phyloP scores from a whole-genome alignment of 2,113 vertebrate species.

The Nematolebias whitei region DNA sequence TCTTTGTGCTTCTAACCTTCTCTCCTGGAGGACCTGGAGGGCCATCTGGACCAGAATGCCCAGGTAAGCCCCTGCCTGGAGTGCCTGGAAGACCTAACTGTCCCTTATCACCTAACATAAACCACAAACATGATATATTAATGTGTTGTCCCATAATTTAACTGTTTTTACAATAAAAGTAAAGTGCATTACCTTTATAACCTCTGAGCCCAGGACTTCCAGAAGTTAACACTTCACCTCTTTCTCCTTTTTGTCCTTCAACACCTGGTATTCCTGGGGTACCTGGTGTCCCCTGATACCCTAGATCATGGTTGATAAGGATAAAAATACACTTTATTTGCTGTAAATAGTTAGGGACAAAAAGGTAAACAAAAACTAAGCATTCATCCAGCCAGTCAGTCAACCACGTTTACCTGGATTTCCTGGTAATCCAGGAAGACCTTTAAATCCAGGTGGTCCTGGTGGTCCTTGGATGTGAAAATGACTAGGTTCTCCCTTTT shows the following conservation, averaged over 20 bases:
- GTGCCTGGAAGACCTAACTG: constrained; percentile 45
- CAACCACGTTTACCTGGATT: constrained; percentile 41
- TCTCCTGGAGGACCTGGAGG: constrained; percentile 57
- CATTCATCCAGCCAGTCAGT: not conserved
- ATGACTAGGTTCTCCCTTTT: constrained; percentile 62
- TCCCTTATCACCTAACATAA: constrained; percentile 66
- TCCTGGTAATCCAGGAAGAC: constrained; percentile 51
- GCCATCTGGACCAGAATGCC: constrained; percentile 58
- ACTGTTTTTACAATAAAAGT: not conserved
- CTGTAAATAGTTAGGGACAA: no score
- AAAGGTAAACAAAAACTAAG: not conserved
- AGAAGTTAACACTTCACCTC: constrained; percentile 5
- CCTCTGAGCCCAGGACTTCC: constrained; percentile 39
- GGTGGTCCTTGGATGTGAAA: constrained; percentile 10
- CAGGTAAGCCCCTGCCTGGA: constrained; percentile 41
- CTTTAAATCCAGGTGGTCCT: constrained; percentile 61
- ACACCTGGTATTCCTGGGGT: constrained; percentile 29
- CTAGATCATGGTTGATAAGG: constrained; percentile 24
- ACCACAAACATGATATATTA: not conserved
- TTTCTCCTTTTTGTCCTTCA: constrained; percentile 59
- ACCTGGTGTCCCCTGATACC: constrained; percentile 47
- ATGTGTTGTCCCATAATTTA: not conserved
- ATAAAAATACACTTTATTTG: constrained; percentile 1
- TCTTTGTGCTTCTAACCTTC: constrained; percentile 58
- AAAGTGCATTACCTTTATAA: constrained; percentile 46